phyloP scores from a whole-genome alignment of 2,113 vertebrate species.

The Pseudorectes ferrugineus region DNA sequence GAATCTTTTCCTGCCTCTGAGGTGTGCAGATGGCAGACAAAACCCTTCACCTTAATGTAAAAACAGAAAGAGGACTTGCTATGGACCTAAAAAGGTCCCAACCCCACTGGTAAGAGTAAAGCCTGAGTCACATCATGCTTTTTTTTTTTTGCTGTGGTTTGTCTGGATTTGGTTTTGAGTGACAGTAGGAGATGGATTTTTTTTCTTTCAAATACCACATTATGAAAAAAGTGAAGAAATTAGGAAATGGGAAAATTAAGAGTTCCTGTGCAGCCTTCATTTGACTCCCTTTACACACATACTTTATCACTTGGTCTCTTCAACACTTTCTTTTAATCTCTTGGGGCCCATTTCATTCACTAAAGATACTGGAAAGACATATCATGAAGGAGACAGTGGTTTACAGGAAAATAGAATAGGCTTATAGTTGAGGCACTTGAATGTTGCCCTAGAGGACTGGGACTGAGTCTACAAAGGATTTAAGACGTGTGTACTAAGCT shows the following conservation, averaged over 20 bases:
- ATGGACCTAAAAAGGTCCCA: neutral
- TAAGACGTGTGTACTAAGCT: neutral
- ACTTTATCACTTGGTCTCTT: neutral
- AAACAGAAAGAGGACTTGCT: neutral
- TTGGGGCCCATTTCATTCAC: neutral
- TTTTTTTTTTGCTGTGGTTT: neutral
- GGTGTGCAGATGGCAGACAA: neutral
- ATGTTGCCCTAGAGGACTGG: neutral
- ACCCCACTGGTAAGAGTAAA: neutral
- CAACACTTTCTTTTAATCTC: neutral
- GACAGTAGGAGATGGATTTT: neutral
- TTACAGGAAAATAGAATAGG: neutral
- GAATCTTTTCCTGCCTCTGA: neutral
- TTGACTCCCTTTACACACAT: neutral
- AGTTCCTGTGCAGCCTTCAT: neutral
- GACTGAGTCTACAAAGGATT: neutral
- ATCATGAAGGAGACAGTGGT: neutral
- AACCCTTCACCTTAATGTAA: neutral
- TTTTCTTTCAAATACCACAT: neutral
- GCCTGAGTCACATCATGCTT: neutral
- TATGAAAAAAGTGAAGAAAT: neutral
- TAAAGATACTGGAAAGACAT: neutral
- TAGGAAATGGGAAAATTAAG: constrained; percentile 6
- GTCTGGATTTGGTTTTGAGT: neutral
- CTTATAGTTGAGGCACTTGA: neutral